Base-by-base conservation (phyloP, 1,140 invertebrate species). In the Hormaphis cornu region DNA sequence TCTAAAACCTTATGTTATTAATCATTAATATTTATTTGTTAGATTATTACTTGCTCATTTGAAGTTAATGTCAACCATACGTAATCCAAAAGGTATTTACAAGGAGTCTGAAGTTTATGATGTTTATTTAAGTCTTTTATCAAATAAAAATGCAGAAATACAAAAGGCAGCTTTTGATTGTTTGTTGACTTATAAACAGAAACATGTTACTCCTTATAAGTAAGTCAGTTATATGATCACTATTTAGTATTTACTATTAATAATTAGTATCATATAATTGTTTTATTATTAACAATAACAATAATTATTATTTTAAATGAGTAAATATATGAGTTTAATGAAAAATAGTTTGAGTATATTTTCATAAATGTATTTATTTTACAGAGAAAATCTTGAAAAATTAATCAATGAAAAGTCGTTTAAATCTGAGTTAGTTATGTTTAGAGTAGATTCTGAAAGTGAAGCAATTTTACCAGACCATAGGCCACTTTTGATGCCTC, bases 351-450 rank as follows among this genome's bases (percentile, higher is more conserved):
- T n/a, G n/a, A n/a, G n/a, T 93, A 90, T 76, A 82, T 86, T 52
- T 88, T 90, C 74, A 85, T 84, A 73, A n/a, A n/a, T n/a, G n/a
- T 72, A 95, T 8, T 76, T 79, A 0, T 86, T 89, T 3, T 95
- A 96, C 74, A 90, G 78, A 50, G 84, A 85, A 20, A 83, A 90
- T 75, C 76, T 96, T 9, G 83, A 86, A 70, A 85, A 84, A 71
- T 80, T 95, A 18, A 82, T 95, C 0, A 88, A 94, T 76, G 92
- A 95, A 52, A 90, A 90, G 72, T 89, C 89, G 72, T 88, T 96
- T 70, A 91, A 91, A 78, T 86, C 87, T 71, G 91, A 93, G 77
- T 75, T 97, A 1, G 83, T 85, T 0, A 80, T 84, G 9, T 94
- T 96, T 74, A 86, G 86, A 75, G 82, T 95, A 6, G 86, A 89